A percentile compares a stretch with the other conserved stretches of the same genome.
phyloP scores from a whole-genome alignment of 2,797 vertebrate genomes.

The Lycodopsis pacificus region DNA sequence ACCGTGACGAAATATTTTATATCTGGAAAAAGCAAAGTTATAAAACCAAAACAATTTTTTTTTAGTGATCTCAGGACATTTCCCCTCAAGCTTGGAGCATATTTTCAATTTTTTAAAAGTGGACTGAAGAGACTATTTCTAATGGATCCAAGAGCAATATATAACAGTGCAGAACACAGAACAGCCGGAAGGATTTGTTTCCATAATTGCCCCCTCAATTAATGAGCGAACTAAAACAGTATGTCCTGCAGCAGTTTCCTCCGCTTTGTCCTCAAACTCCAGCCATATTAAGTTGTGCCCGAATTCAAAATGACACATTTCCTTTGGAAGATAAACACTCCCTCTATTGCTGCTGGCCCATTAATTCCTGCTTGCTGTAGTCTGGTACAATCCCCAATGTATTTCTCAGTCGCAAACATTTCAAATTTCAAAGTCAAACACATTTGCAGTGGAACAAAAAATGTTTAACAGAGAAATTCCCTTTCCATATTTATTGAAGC shows the following conservation, averaged over 20 bases:
- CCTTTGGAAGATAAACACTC: constrained; percentile 70
- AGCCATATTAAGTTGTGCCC: constrained; percentile 42
- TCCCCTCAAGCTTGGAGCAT: constrained; percentile 15
- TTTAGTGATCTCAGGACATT: constrained; percentile 25
- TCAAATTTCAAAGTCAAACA: constrained; percentile 18
- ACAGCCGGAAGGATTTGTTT: constrained; percentile 67
- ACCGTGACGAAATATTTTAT: not conserved
- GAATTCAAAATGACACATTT: constrained; percentile 66
- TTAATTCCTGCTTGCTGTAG: constrained; percentile 47
- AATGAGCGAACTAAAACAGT: constrained; percentile 70
- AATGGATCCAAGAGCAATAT: constrained; percentile 51
- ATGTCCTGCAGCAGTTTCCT: constrained; percentile 62
- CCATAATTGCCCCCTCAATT: constrained; percentile 74
- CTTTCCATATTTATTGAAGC: not conserved
- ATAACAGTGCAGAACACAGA: constrained; percentile 45
- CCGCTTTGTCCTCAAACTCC: constrained; percentile 67
- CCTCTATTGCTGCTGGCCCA: constrained; percentile 48
- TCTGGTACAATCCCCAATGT: constrained; percentile 45
- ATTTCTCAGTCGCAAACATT: constrained; percentile 24
- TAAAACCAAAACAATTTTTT: constrained; percentile 11
- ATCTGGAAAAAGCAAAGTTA: not conserved
- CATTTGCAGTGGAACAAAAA: constrained; percentile 13
- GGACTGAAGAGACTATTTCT: constrained; percentile 45
- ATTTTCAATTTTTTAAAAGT: constrained; percentile 31
- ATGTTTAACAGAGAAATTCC: not conserved